A percentile compares a stretch with the other conserved stretches of the same genome.
phyloP scores from a whole-genome alignment of 2,888 invertebrate species.

The Spialia ferax region DNA sequence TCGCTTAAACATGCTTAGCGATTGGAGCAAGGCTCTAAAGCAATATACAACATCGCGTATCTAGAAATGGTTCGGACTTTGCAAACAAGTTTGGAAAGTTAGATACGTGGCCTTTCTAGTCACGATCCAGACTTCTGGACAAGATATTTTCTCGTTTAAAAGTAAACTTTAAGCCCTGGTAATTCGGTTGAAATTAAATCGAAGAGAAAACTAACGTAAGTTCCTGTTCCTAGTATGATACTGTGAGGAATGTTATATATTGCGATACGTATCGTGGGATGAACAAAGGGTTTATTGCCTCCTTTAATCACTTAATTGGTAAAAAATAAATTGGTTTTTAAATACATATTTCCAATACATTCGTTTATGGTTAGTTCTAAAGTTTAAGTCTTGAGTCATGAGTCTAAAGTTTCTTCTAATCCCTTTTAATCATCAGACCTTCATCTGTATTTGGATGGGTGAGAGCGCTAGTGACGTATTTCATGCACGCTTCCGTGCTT shows the following conservation, averaged over 20 bases:
- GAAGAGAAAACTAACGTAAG: background rate
- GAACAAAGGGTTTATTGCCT: background rate
- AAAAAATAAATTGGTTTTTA: background rate
- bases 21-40: no score
- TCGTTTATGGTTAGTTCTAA: no score
- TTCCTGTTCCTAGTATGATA: constrained; percentile 3
- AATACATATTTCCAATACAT: no score
- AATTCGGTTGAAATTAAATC: constrained; percentile 19
- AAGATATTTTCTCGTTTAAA: background rate
- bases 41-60: constrained; percentile 27
- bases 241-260: constrained; percentile 3
- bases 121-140: constrained; percentile 52
- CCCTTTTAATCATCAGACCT: no score
- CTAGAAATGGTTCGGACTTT: constrained; percentile 68
- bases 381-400: no score
- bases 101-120: constrained; percentile 54
- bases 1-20: no score
- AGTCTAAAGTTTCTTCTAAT: no score
- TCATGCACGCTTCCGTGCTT: no score
- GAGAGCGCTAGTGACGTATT: no score
- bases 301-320: background rate
- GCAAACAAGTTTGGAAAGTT: constrained; percentile 79
- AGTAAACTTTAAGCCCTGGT: constrained; percentile 15
- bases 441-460: no score
- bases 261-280: background rate